Conservation (phyloP, 2,113 vertebrate species). For the Micronycteris hirsuta region DNA sequence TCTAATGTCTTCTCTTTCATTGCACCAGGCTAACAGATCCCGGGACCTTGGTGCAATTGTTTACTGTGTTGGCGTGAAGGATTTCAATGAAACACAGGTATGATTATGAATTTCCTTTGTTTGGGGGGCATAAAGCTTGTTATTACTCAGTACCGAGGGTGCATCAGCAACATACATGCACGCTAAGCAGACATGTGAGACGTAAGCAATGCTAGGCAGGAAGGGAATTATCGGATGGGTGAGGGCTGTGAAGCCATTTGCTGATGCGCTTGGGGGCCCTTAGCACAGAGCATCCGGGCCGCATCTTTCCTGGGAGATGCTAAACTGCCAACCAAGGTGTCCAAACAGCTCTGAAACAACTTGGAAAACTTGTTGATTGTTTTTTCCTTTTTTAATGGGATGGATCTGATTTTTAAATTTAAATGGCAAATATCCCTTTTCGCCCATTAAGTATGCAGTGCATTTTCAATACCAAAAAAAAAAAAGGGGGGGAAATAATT, state of each 20-base stretch:
- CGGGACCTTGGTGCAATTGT: conserved; percentile 94
- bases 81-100: conserved; percentile 99
- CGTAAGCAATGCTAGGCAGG: not conserved
- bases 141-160: not conserved
- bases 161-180: not conserved
- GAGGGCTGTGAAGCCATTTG: not conserved
- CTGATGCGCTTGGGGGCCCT: not conserved
- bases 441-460: not conserved
- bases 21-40: conserved; percentile 92
- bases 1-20: conserved; percentile 27
- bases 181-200: not conserved
- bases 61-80: conserved; percentile 98
- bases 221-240: not conserved
- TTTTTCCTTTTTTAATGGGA: not conserved
- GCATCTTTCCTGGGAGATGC: not conserved
- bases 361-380: not conserved
- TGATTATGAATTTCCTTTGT: not conserved
- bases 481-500: not conserved
- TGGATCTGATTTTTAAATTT: not conserved
- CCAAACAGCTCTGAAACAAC: not conserved
- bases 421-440: not conserved
- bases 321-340: not conserved
- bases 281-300: not conserved
- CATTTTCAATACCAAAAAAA: not conserved
- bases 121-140: not conserved